Evolutionary conservation across 2,113 vertebrate species (phyloP), one percentile per base, ranked within the genome.

Genomic region (Dicaeum eximium): DNA sequence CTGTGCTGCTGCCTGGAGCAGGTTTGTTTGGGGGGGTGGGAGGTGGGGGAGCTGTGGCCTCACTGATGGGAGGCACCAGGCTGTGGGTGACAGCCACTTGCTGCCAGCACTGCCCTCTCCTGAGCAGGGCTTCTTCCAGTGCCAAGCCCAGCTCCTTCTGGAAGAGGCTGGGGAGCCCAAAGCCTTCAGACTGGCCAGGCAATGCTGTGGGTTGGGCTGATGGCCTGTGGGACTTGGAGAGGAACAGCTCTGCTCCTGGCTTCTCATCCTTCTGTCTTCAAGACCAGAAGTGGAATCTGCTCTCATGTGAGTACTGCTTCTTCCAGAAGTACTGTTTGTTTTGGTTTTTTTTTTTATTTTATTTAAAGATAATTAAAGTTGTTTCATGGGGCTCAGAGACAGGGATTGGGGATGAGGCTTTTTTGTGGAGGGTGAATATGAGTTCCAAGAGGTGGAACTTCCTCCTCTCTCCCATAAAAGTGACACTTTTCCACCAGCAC

Each of bases 381-480:
- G 4, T 42, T 71, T 23, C 4, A 6, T 20, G 20, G 10, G 18
- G 3, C 4, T 16, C 18, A 58, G 40, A 53, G 65, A 70, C 0
- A 2, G 21, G 15, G 38, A 8, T 1, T 31, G 27, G 12, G 14
- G 20, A 15, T 19, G 13, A 20, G 4, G 6, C 1, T 65, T 56
- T 51, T 31, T 5, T 40, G 19, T 15, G 33, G 3, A 17, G 30
- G n/a, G 7, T 13, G 45, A 31, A 21, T 45, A 37, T 1, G 8
- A n/a, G 8, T 0, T 45, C 44, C 18, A 74, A 47, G 47, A 66
- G n/a, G 37, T 74, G 12, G 48, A 77, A 30, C 2, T 7, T 38
- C 5, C 4, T 33, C 16, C 2, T 9, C 15, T n/a, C 4, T 58
- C 15, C 13, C 21, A 4, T 0, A 21, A 4, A 23, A 61, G 9